Conservation (phyloP, 1,140 invertebrate species). For the Procambarus clarkii region DNA sequence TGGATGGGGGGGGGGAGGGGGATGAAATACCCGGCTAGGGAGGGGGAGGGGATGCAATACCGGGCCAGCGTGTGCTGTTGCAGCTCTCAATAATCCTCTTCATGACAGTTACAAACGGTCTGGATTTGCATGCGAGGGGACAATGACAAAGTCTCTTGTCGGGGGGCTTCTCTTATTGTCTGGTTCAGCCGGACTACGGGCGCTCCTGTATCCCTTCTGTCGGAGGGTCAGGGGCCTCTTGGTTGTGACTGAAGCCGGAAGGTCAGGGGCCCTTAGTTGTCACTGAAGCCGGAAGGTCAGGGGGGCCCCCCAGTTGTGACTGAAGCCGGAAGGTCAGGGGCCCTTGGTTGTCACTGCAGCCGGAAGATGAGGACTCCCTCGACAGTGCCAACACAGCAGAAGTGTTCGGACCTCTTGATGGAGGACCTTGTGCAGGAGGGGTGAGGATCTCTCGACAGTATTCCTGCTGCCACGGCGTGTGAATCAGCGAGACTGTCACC, state of each 20-base stretch:
- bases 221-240: neutral
- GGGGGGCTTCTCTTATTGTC: conserved; percentile 64
- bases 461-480: too few species aligned
- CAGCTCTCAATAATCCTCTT: conserved; percentile 60
- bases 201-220: neutral
- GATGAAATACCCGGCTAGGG: neutral
- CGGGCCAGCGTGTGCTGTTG: neutral
- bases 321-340: too few species aligned
- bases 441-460: too few species aligned
- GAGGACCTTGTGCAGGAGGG: too few species aligned
- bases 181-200: neutral
- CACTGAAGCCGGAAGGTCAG: neutral
- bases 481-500: too few species aligned
- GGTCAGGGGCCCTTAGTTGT: too few species aligned
- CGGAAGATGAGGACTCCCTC: too few species aligned
- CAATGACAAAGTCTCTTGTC: conserved; percentile 60
- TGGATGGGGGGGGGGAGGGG: neutral
- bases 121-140: conserved; percentile 66
- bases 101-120: conserved; percentile 69
- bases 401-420: too few species aligned
- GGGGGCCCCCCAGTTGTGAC: too few species aligned
- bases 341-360: too few species aligned
- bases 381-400: too few species aligned
- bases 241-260: too few species aligned
- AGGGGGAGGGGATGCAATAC: neutral